Base-by-base conservation (phyloP, 2,113 vertebrate genomes). In the western clawed frog (Xenopus tropicalis) region DNA sequence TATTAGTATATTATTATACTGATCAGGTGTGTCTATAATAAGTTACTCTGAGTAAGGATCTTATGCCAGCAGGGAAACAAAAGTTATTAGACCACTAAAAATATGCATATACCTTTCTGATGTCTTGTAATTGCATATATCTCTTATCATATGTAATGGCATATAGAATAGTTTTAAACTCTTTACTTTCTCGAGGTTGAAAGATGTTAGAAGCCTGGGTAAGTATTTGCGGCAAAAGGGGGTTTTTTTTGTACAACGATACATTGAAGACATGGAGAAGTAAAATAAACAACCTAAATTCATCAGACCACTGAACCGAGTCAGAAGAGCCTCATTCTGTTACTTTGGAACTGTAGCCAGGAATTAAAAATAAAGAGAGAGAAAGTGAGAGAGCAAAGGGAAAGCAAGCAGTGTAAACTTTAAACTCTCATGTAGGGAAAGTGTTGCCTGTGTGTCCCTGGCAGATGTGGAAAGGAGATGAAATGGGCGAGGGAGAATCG, bases 381-480 rank as follows among this genome's bases (percentile, higher is more conserved):
- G 43, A 43, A 75, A 72, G 70, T 79, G 57, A 81, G 25, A 6
- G 43, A 67, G 44, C 42, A 59, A 61, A 52, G 44, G 44, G 20
- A 71, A 79, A 85, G 83, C 80, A 81, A 84, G 83, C 80, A 88
- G 86, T 81, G 79, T 86, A 91, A 91, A 91, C 90, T 92, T 91
- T 89, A 89, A 91, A 88, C 88, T 90, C 86, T 87, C 90, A 88
- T 89, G 90, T 86, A 92, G 90, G 89, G 88, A 93, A 69, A 85
- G 86, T 83, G 89, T 88, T 87, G 86, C 85, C 79, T 90, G 83
- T 90, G 85, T 87, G 85, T 91, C 88, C 86, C 87, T 93, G 93
- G 93, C 94, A 95, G 93, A 95, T 95, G 94, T 94, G 93, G 80
- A 90, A 89, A 90, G 86, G 90, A 92, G 90, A 90, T 87, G 89